phyloP scores from a whole-genome alignment of 2,113 vertebrate genomes.

The Malurus melanocephalus region DNA sequence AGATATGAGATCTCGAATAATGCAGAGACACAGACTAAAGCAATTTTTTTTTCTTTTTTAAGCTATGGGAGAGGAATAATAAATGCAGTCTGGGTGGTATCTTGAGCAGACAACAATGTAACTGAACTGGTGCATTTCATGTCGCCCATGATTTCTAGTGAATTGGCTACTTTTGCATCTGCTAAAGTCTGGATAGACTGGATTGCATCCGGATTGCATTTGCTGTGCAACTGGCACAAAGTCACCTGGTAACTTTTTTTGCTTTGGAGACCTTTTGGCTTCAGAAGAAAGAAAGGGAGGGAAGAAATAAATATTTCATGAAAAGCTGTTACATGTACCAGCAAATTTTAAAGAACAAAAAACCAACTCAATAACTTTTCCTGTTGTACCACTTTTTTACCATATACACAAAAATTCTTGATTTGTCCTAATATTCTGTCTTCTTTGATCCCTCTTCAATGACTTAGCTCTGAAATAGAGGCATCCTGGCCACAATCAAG shows the following conservation, averaged over 20 bases:
- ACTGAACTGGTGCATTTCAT: background rate
- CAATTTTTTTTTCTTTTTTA: background rate
- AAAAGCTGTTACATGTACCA: background rate
- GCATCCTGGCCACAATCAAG: background rate
- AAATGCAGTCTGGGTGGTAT: background rate
- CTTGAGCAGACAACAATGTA: background rate
- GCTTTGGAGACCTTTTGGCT: background rate
- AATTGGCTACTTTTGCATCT: background rate
- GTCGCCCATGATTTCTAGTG: background rate
- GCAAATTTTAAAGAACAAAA: background rate
- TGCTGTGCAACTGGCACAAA: background rate
- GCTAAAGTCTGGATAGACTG: background rate
- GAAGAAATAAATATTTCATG: background rate
- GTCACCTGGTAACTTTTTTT: background rate
- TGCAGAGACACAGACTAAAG: background rate
- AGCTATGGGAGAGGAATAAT: background rate
- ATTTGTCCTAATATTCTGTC: background rate
- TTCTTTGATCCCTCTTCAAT: background rate
- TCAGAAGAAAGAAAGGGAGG: background rate
- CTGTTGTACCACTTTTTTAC: background rate
- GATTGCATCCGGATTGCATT: background rate
- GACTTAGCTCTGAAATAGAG: background rate
- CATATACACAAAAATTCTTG: background rate
- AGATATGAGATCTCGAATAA: accelerated
- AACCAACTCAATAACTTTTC: background rate